phyloP scores from a whole-genome alignment of 23 tunicate species.

The Ciona savignyi region DNA sequence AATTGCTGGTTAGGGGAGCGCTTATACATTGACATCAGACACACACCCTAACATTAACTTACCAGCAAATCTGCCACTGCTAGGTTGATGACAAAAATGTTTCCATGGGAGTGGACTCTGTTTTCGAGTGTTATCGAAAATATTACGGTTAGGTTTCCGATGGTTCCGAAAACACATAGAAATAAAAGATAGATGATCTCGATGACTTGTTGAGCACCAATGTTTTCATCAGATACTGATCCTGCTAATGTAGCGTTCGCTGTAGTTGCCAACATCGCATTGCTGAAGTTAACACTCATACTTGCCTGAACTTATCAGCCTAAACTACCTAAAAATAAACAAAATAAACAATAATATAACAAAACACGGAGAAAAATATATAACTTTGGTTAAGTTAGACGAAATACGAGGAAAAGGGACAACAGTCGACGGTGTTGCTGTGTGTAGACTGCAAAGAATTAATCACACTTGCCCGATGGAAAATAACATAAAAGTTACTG shows the following conservation, averaged over 20 bases:
- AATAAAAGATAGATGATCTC: slow-evolving; percentile 55
- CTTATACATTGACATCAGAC: no score
- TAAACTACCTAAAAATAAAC: not conserved
- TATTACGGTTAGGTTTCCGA: slow-evolving; percentile 77
- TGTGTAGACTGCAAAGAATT: no score
- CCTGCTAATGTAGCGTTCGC: not conserved
- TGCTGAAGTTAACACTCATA: not conserved
- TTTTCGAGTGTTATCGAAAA: slow-evolving; percentile 61
- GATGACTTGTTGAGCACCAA: slow-evolving; percentile 15
- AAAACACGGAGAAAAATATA: no score
- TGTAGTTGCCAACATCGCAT: not conserved
- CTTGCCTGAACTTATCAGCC: not conserved
- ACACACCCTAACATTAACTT: no score
- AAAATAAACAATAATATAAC: not conserved
- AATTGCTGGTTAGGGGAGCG: no score
- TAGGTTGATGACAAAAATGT: slow-evolving; percentile 73
- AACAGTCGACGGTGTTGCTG: no score
- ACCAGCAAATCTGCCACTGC: slow-evolving; percentile 80
- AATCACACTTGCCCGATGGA: no score
- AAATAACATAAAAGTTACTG: no score
- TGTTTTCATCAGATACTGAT: not conserved
- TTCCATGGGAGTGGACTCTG: slow-evolving; percentile 68
- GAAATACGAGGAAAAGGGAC: no score
- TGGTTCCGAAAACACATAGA: slow-evolving; percentile 36
- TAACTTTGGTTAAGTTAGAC: no score